These are phyloP conservation scores for Sesamia inferens DNA, from an alignment of 2,888 invertebrate genomes.

Conservation along the genomic window DNA sequence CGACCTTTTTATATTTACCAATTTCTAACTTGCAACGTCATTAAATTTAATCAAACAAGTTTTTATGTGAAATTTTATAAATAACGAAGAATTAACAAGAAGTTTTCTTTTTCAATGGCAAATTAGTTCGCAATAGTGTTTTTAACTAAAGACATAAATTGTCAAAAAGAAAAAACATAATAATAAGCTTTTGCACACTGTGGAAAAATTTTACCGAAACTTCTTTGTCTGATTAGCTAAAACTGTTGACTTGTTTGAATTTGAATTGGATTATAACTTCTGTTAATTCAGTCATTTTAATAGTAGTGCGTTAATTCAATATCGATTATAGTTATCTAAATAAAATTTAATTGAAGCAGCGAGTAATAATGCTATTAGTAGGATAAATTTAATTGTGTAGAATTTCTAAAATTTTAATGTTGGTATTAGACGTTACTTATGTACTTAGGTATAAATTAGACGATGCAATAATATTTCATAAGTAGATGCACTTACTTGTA, in stretches of 20 bases:
- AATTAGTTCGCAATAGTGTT: constrained; percentile 20
- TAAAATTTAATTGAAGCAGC: constrained; percentile 56
- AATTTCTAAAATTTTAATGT: constrained; percentile 75
- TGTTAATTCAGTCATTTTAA: constrained; percentile 31
- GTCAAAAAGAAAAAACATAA: constrained; percentile 19
- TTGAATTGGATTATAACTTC: constrained; percentile 13
- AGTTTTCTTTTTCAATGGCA: constrained; percentile 16
- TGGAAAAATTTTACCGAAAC: constrained; percentile 17
- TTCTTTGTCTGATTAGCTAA: background rate
- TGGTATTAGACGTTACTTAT: constrained; percentile 79
- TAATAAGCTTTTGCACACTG: constrained; percentile 26
- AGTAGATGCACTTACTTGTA: constrained; percentile 87
- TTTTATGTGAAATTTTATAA: constrained; percentile 12
- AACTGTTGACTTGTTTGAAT: constrained; percentile 31
- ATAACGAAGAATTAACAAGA: constrained; percentile 11
- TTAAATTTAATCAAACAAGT: constrained; percentile 1
- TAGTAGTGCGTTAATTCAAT: constrained; percentile 45
- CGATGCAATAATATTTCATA: constrained; percentile 88
- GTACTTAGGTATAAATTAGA: constrained; percentile 73
- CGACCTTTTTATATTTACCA: constrained; percentile 31
- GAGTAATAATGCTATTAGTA: constrained; percentile 56
- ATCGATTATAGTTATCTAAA: constrained; percentile 55
- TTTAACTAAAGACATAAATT: background rate
- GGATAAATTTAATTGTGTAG: constrained; percentile 67
- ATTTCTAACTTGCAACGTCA: constrained; percentile 32